Evolutionary conservation across 2,888 invertebrate genomes (phyloP).

Genomic region (Diabrotica balteata): DNA sequence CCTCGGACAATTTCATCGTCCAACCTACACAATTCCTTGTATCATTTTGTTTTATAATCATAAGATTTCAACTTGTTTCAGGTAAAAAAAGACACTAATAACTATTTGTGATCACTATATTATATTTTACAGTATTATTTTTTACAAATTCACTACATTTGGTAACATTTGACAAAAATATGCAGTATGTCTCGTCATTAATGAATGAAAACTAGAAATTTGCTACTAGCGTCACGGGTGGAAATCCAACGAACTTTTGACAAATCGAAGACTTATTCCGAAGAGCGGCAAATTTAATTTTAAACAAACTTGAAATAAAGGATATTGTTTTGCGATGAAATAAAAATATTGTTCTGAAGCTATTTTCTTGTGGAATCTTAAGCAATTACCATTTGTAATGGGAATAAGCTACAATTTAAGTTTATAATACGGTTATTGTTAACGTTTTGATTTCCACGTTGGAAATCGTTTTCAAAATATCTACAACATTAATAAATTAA

Average conservation of each 20-base stretch:
- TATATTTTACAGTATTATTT: conserved; percentile 36
- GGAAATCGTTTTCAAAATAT: too few species aligned
- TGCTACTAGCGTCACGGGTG: conserved; percentile 45
- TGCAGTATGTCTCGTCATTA: conserved; percentile 53
- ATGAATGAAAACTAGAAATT: conserved; percentile 48
- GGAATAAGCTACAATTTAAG: too few species aligned
- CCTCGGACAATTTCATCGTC: conserved; percentile 59
- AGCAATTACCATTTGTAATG: too few species aligned
- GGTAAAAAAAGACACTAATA: conserved; percentile 38
- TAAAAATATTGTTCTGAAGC: too few species aligned
- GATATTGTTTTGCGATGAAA: too few species aligned
- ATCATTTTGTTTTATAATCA: conserved; percentile 21
- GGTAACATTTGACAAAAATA: conserved; percentile 47
- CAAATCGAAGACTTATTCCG: conserved; percentile 31
- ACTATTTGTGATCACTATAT: conserved; percentile 45
- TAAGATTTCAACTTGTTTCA: conserved; percentile 12
- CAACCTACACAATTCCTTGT: conserved; percentile 48
- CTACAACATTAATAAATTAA: too few species aligned
- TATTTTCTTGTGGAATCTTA: too few species aligned
- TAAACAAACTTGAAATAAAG: too few species aligned
- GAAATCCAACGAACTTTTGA: conserved; percentile 37
- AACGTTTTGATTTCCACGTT: too few species aligned
- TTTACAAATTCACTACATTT: conserved; percentile 45
- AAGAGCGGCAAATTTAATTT: conserved; percentile 31
- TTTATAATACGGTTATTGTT: too few species aligned